A percentile compares a stretch with the other conserved stretches of the same genome.
phyloP scores from a whole-genome alignment of 2,113 vertebrate species.

The Balaenoptera acutorostrata region DNA sequence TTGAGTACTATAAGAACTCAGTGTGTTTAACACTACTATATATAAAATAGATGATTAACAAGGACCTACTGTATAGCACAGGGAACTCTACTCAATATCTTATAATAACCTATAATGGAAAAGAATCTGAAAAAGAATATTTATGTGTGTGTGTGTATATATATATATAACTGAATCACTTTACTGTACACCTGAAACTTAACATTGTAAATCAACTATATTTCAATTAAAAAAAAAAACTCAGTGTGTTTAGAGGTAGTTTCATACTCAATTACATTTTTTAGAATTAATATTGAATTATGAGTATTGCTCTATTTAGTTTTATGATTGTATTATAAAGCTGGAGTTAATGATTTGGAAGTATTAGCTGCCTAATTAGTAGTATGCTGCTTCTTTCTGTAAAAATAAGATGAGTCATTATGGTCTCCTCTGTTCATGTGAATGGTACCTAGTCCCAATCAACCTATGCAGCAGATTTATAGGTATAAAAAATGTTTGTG shows the following conservation, averaged over 20 bases:
- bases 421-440: not conserved
- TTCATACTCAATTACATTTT: constrained; percentile 46
- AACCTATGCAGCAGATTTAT: not conserved
- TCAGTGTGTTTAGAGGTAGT: constrained; percentile 17
- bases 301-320: constrained; percentile 45
- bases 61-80: not conserved
- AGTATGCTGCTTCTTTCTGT: constrained; percentile 28
- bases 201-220: not conserved
- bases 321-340: constrained; percentile 47
- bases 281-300: constrained; percentile 53
- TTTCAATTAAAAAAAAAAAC: not conserved
- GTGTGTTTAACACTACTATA: not conserved
- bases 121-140: not conserved
- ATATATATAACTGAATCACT: not conserved
- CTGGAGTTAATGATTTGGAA: constrained; percentile 54
- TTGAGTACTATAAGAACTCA: not conserved
- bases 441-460: not conserved
- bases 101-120: not conserved
- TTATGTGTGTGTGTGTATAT: not conserved
- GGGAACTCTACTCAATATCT: not conserved
- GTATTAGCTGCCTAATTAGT: constrained; percentile 48
- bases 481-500: not conserved
- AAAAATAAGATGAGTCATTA: constrained; percentile 48
- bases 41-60: not conserved
- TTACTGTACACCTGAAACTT: not conserved